These are phyloP conservation scores for Toxotes lorentzi DNA, from an alignment of 2,797 vertebrate species.

Conservation along the genomic window DNA sequence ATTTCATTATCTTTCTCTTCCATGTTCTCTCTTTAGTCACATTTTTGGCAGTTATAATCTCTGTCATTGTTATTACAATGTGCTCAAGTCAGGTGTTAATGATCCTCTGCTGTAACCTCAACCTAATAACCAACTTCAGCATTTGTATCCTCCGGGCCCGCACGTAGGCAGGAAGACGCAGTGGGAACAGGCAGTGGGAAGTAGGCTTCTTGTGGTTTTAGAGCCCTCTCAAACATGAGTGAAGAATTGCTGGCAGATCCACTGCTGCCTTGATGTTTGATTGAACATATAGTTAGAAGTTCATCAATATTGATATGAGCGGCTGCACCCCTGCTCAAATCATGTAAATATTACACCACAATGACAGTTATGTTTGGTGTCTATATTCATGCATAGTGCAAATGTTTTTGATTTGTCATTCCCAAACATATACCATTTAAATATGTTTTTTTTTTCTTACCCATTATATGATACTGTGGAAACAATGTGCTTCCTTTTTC, in stretches of 20 bases:
- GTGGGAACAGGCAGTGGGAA: constrained; percentile 3
- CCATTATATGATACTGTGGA: neutral
- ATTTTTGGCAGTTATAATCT: constrained; percentile 54
- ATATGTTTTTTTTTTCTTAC: neutral
- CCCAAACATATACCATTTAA: neutral
- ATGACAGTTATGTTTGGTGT: neutral
- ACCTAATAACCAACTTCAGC: constrained; percentile 47
- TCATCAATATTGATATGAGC: constrained; percentile 18
- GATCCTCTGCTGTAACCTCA: constrained; percentile 34
- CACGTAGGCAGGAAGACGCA: constrained; percentile 11
- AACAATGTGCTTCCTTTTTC: constrained; percentile 14
- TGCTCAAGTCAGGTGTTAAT: constrained; percentile 58
- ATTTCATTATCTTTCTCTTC: constrained; percentile 64
- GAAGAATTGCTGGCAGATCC: constrained; percentile 15
- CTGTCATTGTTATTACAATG: constrained; percentile 41
- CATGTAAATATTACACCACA: neutral
- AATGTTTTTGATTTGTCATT: neutral
- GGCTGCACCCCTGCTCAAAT: neutral
- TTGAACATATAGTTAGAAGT: constrained; percentile 7
- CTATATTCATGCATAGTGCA: neutral
- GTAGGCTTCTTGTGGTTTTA: constrained; percentile 17
- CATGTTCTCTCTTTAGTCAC: constrained; percentile 58
- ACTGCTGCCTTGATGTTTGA: constrained; percentile 18
- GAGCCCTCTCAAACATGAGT: constrained; percentile 16
- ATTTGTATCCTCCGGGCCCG: constrained; percentile 35